A percentile compares a stretch with the other conserved stretches of the same genome.
Evolutionary conservation across 1,140 invertebrate species (phyloP).

Genomic region (Battus philenor): DNA sequence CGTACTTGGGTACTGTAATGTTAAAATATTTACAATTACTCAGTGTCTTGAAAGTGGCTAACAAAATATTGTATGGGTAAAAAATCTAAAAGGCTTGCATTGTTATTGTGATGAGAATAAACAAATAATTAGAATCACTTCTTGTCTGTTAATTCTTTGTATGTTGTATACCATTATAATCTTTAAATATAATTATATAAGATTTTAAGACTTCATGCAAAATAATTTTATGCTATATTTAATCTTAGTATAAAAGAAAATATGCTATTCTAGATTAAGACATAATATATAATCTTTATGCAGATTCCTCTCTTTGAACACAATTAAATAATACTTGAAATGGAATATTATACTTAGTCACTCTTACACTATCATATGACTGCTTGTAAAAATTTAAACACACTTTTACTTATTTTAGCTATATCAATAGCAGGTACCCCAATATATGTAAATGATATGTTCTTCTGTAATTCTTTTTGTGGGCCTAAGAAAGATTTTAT

Average conservation of each 20-base stretch:
- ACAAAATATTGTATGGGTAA: constrained; percentile 9
- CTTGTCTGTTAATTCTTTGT: constrained; percentile 14
- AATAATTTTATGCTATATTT: constrained; percentile 13
- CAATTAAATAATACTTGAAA: constrained; percentile 7
- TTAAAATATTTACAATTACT: constrained; percentile 4
- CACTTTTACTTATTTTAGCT: too few species aligned
- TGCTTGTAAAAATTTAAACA: too few species aligned
- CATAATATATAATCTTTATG: constrained; percentile 11
- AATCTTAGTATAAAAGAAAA: constrained; percentile 7
- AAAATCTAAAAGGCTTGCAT: constrained; percentile 11
- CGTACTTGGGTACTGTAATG: too few species aligned
- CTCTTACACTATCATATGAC: too few species aligned
- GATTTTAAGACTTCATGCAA: constrained; percentile 12
- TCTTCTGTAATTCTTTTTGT: too few species aligned
- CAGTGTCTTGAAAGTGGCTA: not conserved
- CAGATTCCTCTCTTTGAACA: constrained; percentile 12
- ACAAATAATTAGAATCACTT: constrained; percentile 11
- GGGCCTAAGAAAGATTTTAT: not conserved
- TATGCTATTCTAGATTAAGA: constrained; percentile 8
- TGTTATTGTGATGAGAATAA: constrained; percentile 7
- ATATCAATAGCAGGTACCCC: too few species aligned
- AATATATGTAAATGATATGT: too few species aligned
- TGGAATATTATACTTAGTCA: too few species aligned
- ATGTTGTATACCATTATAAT: constrained; percentile 11
- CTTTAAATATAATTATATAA: constrained; percentile 4